These are phyloP conservation scores for Tachysurus vachellii DNA, from an alignment of 2,113 vertebrate species.

Conservation along the genomic window DNA sequence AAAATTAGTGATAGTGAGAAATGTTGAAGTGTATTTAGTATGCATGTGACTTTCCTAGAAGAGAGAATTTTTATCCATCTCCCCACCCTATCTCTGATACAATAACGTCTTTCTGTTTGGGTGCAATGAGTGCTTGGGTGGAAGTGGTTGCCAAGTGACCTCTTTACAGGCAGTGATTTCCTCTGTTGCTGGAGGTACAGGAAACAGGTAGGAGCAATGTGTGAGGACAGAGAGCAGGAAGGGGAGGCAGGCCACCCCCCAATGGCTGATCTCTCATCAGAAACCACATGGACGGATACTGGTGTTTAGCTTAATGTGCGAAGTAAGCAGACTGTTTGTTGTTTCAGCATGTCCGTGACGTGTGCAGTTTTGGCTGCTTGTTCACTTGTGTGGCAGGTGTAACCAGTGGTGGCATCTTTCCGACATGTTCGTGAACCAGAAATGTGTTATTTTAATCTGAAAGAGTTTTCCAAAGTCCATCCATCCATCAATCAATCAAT, in stretches of 20 bases:
- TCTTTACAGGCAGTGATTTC: slow-evolving; percentile 47
- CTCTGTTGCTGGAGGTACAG: slow-evolving; percentile 49
- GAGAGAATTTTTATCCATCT: slow-evolving; percentile 10
- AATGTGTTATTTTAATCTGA: not conserved
- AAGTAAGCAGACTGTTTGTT: slow-evolving; percentile 31
- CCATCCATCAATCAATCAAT: no score
- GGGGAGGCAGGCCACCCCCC: slow-evolving; percentile 2
- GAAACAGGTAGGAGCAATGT: slow-evolving; percentile 50
- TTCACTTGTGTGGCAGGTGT: slow-evolving; percentile 13
- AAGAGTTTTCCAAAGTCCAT: not conserved
- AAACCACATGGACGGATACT: slow-evolving; percentile 36
- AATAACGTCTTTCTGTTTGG: slow-evolving; percentile 21
- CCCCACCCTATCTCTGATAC: not conserved
- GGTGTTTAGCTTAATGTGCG: slow-evolving; percentile 28
- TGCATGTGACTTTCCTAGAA: not conserved
- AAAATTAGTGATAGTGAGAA: not conserved
- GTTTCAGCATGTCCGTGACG: slow-evolving; percentile 22
- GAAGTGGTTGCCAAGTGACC: slow-evolving; percentile 53
- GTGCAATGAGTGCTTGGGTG: not conserved
- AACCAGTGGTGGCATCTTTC: not conserved
- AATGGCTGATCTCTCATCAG: slow-evolving; percentile 22
- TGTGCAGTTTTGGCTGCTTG: not conserved
- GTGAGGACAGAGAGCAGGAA: slow-evolving; percentile 36
- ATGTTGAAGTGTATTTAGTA: not conserved
- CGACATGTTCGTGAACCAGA: not conserved